These are phyloP conservation scores for Cenopis cana DNA, from an alignment of 2,888 invertebrate genomes.

Conservation along the genomic window DNA sequence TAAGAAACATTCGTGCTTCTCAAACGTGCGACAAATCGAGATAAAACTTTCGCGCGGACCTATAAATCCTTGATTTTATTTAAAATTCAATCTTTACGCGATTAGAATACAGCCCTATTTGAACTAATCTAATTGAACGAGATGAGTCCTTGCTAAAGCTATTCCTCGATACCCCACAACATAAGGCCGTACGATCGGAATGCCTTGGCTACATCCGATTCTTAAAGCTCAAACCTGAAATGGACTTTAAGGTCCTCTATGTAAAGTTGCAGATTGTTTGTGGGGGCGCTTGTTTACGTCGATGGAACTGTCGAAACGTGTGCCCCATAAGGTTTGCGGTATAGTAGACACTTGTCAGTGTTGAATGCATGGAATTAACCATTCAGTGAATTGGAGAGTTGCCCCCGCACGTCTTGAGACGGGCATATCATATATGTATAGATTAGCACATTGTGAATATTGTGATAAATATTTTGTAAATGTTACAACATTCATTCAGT, in stretches of 20 bases:
- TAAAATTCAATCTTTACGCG: not conserved
- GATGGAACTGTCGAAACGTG: constrained; percentile 66
- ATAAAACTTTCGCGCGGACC: not conserved
- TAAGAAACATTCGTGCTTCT: not conserved
- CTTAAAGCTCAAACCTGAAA: constrained; percentile 42
- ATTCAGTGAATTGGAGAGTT: constrained; percentile 30
- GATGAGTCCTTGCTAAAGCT: constrained; percentile 4
- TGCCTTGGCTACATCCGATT: constrained; percentile 58
- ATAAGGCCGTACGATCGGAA: constrained; percentile 54
- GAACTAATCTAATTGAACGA: not conserved
- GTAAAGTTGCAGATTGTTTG: constrained; percentile 53
- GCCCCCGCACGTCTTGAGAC: constrained; percentile 1
- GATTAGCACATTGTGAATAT: no score
- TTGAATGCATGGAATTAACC: constrained; percentile 54
- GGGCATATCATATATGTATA: not conserved
- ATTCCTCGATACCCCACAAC: constrained; percentile 23
- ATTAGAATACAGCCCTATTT: not conserved
- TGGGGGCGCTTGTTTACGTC: constrained; percentile 64
- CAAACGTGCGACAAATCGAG: not conserved
- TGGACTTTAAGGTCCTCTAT: constrained; percentile 47
- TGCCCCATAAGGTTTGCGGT: constrained; percentile 70
- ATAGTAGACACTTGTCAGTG: constrained; percentile 52
- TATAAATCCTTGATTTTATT: not conserved
- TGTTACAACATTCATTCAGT: no score
- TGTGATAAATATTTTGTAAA: no score